A percentile compares a stretch with the other conserved stretches of the same genome.
Evolutionary conservation across 2,888 invertebrate genomes (phyloP).

Genomic region (Carpatolechia fugitivella): DNA sequence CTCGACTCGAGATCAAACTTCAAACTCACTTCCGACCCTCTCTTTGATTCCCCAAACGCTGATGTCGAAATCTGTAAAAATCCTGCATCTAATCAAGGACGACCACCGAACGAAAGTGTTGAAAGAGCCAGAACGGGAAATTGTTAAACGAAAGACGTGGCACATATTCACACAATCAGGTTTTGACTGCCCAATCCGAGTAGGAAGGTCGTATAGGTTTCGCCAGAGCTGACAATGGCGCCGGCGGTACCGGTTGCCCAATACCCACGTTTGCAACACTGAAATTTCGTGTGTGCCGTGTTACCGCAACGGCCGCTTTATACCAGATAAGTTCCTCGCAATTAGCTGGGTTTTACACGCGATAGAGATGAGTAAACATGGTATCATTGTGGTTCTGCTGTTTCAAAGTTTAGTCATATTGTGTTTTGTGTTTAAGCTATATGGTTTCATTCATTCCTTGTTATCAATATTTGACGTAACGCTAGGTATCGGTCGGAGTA

Average conservation of each 20-base stretch:
- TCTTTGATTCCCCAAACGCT: background rate
- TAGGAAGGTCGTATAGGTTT: slow-evolving; percentile 71
- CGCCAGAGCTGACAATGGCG: slow-evolving; percentile 74
- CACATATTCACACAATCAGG: slow-evolving; percentile 50
- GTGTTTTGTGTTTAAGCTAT: slow-evolving; percentile 9
- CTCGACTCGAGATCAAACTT: slow-evolving; percentile 15
- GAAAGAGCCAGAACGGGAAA: slow-evolving; percentile 24
- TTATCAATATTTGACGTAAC: background rate
- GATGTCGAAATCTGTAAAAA: background rate
- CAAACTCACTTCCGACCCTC: slow-evolving; percentile 1
- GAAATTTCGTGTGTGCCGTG: slow-evolving; percentile 71
- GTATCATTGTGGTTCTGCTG: slow-evolving; percentile 12
- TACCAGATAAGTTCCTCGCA: slow-evolving; percentile 13
- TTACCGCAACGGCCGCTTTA: slow-evolving; percentile 55
- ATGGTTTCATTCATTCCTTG: background rate
- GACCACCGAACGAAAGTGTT: slow-evolving; percentile 25
- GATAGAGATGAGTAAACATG: slow-evolving; percentile 21
- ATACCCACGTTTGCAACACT: slow-evolving; percentile 69
- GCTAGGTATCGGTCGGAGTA: background rate
- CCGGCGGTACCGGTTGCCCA: slow-evolving; percentile 62
- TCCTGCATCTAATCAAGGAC: slow-evolving; percentile 27
- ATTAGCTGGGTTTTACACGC: slow-evolving; percentile 6
- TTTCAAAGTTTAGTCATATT: slow-evolving; percentile 19
- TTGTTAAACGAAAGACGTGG: slow-evolving; percentile 26
- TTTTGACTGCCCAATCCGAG: slow-evolving; percentile 68